Evolutionary conservation across 2,797 vertebrate species (phyloP), one percentile per base, ranked within the genome.

Genomic region (Crenuchus spilurus): DNA sequence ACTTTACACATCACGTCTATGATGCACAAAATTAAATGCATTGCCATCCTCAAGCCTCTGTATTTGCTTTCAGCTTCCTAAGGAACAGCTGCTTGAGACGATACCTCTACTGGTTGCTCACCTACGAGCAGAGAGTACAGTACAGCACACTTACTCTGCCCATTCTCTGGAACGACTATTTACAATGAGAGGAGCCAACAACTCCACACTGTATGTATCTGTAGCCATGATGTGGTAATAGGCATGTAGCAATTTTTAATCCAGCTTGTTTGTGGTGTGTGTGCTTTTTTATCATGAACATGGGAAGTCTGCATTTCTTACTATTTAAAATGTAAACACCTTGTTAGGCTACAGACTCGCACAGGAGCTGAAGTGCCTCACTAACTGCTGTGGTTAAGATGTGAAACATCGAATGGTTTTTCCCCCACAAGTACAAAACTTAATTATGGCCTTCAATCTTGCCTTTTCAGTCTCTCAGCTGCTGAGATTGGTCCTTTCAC

Each of bases 141-240:
- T 99, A 61, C 94, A 98, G 76, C 98, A 99, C 77, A 99, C 98
- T 0, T 99, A 99, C 0, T 94, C 97, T 52, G 97, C 98, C 24
- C 97, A 99, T 7, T 96, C 98, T 49, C 88, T 99, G 64, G 97
- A 99, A 85, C 94, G 98, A 70, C 90, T 99, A 1, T 99, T 99
- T 80, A 99, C 97, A 1, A 98, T 99, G 97, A 94, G 94, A 82
- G 97, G 97, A 9, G 87, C 94, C 66, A 95, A 92, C 84, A 98
- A 95, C 30, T 74, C 92, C 8, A 96, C 95, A 0, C 94, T 96
- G 98, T 99, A 88, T n/a, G n/a, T n/a, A n/a, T n/a, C n/a, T n/a
- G n/a, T n/a, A n/a, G n/a, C n/a, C n/a, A n/a, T n/a, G n/a, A n/a
- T n/a, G n/a, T n/a, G n/a, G n/a, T n/a, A n/a, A n/a, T n/a, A n/a